Evolutionary conservation across 2,888 invertebrate species (phyloP).

Genomic region (Bombylius discolor): DNA sequence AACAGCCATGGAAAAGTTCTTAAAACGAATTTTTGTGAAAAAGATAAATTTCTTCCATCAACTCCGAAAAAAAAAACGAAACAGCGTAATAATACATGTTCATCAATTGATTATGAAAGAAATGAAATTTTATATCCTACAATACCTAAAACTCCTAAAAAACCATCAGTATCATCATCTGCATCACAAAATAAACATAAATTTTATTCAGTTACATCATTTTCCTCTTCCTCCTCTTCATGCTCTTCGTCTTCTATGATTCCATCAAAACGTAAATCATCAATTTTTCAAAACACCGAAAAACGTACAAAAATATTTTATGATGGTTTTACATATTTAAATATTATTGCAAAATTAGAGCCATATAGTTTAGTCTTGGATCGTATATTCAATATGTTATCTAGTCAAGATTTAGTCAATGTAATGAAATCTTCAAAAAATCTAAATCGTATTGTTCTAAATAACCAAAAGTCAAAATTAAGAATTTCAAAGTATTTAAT

Average conservation of each 20-base stretch:
- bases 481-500: background rate
- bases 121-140: conserved; percentile 12
- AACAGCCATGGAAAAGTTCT: background rate
- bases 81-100: background rate
- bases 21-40: background rate
- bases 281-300: background rate
- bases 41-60: background rate
- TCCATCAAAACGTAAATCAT: background rate
- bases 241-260: background rate
- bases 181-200: background rate
- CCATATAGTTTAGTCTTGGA: conserved; percentile 9
- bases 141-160: conserved; percentile 10
- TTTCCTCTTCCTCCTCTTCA: no score
- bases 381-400: conserved; percentile 8
- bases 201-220: background rate
- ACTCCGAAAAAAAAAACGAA: conserved; percentile 10
- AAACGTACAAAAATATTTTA: conserved; percentile 3
- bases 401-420: conserved; percentile 9
- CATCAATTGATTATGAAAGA: conserved; percentile 6
- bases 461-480: background rate
- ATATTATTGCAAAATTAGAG: conserved; percentile 12
- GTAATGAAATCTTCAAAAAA: conserved; percentile 3
- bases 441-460: background rate
- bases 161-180: background rate
- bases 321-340: conserved; percentile 9